Evolutionary conservation across 2,113 vertebrate species (phyloP), one percentile per base, ranked within the genome.

Genomic region (Talpa occidentalis): DNA sequence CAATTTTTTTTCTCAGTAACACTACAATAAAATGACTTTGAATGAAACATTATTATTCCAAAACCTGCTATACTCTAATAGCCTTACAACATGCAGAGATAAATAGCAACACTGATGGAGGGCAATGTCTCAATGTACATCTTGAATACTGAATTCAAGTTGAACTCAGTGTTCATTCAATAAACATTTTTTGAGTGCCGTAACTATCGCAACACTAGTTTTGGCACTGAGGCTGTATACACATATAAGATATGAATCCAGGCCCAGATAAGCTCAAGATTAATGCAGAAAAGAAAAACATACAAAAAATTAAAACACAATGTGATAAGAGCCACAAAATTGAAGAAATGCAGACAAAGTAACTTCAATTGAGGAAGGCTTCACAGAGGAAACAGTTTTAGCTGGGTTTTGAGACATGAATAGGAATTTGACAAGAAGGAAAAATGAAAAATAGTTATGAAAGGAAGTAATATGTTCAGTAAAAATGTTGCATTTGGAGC

Each of bases 321-420:
- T 73, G 3, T 90, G 69, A 24, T 67, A 87, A 82, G 32, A 87
- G 56, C 24, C 32, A 82, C 74, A 76, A 26, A 76, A 60, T 52
- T 82, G 16, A 82, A 64, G 32, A 93, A 67, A 54, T 44, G 11
- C 8, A 88, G 64, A 73, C 7, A 52, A 47, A 3, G 14, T 12
- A 82, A 10, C 15, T 62, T 83, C 42, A 73, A 60, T 28, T 66
- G 26, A 72, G 35, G 66, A 62, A 49, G 32, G 2, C 30, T 90
- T 90, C 52, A 62, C n/a, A 82, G 44, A 81, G 26, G 86, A 90
- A 40, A 74, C 22, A 19, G n/a, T 64, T 94, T 59, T 37, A 88
- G 42, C 52, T 76, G 73, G 44, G 59, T 86, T 90, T 93, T 89
- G 74, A 94, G n/a, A 78, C 85, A 60, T 67, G 6, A 80, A 67